Evolutionary conservation across 2,113 vertebrate species (phyloP).

Genomic region (Passer domesticus): DNA sequence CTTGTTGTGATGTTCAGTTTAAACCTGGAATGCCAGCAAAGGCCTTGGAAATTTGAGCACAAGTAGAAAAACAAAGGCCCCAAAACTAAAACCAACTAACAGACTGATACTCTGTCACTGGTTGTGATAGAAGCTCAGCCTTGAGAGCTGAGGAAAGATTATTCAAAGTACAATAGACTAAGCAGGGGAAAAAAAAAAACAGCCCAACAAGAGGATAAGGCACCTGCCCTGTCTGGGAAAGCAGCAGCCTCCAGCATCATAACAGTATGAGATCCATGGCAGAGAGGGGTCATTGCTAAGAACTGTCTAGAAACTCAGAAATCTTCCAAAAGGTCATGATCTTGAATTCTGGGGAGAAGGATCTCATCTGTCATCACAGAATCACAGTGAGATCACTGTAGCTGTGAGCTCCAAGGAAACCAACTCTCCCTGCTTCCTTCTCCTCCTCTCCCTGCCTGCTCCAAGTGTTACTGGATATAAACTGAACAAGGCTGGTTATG

Average conservation of each 20-base stretch:
- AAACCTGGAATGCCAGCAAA: not conserved
- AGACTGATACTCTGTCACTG: not conserved
- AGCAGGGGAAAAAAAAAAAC: not conserved
- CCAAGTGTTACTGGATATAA: not conserved
- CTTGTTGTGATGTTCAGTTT: not conserved
- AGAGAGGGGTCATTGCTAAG: not conserved
- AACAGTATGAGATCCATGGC: not conserved
- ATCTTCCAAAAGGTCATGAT: not conserved
- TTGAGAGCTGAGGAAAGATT: not conserved
- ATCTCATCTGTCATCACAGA: not conserved
- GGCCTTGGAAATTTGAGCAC: not conserved
- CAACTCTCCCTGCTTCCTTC: fast-evolving
- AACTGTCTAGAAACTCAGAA: not conserved
- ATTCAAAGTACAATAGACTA: not conserved
- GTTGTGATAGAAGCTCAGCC: not conserved
- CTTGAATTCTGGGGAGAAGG: not conserved
- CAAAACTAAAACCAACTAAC: not conserved
- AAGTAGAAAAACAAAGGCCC: not conserved
- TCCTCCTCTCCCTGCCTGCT: not conserved
- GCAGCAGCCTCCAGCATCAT: not conserved
- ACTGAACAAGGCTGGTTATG: not conserved
- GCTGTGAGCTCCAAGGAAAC: not conserved
- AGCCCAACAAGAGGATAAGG: not conserved
- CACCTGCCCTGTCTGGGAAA: not conserved
- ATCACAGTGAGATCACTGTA: not conserved